phyloP scores from a whole-genome alignment of 1,140 invertebrate species.

The Lasioglossum albipes region DNA sequence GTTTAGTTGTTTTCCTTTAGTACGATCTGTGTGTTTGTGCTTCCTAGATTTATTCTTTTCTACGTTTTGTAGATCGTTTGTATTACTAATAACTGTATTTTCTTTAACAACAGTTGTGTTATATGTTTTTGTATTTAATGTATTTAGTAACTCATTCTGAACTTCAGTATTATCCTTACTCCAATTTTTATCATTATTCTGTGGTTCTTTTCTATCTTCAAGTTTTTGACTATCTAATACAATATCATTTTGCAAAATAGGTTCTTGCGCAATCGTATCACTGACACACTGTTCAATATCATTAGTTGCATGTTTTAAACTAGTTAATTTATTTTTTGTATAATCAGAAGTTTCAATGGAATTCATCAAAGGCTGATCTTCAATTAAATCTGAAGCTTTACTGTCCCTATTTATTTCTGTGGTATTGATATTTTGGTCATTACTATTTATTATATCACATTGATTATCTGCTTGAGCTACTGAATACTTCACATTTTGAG shows the following conservation, averaged over 20 bases:
- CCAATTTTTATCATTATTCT: neutral
- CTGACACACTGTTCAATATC: neutral
- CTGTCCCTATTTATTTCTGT: neutral
- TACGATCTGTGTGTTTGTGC: constrained; percentile 36
- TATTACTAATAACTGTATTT: neutral
- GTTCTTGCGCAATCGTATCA: neutral
- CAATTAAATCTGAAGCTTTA: neutral
- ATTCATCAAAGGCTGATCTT: constrained; percentile 8
- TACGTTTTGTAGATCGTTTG: neutral
- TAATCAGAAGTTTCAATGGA: neutral
- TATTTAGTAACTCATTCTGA: constrained; percentile 12
- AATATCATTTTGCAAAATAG: constrained; percentile 9
- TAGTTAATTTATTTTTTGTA: neutral
- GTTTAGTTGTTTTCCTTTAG: constrained; percentile 23
- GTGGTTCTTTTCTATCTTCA: neutral
- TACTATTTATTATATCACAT: neutral
- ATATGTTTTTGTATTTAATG: neutral
- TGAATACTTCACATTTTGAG: neutral
- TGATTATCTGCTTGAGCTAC: neutral
- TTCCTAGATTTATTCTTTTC: constrained; percentile 29
- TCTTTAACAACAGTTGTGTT: neutral
- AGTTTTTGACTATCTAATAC: constrained; percentile 19
- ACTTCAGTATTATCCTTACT: constrained; percentile 28
- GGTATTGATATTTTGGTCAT: neutral
- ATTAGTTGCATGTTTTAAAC: neutral